These are phyloP conservation scores for Zoanthus solanderi DNA, from an alignment of 92 coral and sea anemone species.

Conservation along the genomic window DNA sequence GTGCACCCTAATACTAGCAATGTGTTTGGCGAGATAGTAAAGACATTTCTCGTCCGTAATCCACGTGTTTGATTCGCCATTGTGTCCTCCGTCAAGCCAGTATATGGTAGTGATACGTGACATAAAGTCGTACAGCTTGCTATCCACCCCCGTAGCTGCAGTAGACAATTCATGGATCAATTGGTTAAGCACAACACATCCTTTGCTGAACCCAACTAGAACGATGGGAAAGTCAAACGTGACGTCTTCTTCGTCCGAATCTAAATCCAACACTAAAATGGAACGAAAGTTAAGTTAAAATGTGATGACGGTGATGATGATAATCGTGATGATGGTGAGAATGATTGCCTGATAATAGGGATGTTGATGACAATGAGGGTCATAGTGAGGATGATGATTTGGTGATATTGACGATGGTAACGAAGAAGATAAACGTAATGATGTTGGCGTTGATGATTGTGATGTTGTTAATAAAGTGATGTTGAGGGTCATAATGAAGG, in stretches of 20 bases:
- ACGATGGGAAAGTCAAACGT: constrained; percentile 92
- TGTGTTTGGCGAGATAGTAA: constrained; percentile 75
- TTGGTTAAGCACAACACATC: constrained; percentile 96
- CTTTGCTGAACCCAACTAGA: constrained; percentile 96
- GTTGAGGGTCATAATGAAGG: no score
- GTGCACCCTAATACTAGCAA: constrained; percentile 90
- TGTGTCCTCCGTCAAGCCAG: constrained; percentile 98
- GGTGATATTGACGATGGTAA: no score
- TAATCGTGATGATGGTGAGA: no score
- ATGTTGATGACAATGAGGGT: no score
- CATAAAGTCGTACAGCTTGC: constrained; percentile 72
- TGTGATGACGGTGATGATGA: no score
- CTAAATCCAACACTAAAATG: constrained; percentile 77
- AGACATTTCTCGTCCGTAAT: constrained; percentile 95
- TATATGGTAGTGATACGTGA: constrained; percentile 90
- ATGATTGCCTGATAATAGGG: no score
- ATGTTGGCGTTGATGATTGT: no score
- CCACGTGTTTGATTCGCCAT: constrained; percentile 98
- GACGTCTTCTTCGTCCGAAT: constrained; percentile 83
- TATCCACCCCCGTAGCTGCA: constrained; percentile 76
- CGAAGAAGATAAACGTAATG: no score
- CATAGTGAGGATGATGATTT: no score
- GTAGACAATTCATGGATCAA: constrained; percentile 84
- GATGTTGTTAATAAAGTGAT: no score
- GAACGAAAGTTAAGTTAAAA: neutral